Evolutionary conservation across 1,140 invertebrate genomes (phyloP).

Genomic region (Sarcophaga bullata): DNA sequence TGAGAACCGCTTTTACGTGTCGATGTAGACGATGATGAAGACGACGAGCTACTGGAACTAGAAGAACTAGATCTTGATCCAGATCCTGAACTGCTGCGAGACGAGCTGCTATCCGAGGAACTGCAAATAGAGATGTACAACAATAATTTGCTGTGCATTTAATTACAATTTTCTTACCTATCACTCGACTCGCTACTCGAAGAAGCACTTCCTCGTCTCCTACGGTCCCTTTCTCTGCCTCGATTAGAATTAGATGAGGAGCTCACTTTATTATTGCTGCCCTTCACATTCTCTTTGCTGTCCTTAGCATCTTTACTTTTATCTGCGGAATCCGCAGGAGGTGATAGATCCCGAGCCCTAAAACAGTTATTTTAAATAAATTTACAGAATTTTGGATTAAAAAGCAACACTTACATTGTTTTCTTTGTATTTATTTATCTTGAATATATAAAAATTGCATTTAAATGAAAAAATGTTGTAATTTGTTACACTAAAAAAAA

Average conservation of each 20-base stretch:
- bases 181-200: conserved; percentile 80
- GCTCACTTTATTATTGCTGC: conserved; percentile 50
- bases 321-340: conserved; percentile 20
- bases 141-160: conserved; percentile 31
- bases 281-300: conserved; percentile 26
- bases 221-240: conserved; percentile 60
- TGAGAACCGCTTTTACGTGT: conserved; percentile 64
- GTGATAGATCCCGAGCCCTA: conserved; percentile 44
- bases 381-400: neutral
- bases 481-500: neutral
- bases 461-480: neutral
- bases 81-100: conserved; percentile 80
- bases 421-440: neutral
- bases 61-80: conserved; percentile 81
- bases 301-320: conserved; percentile 42
- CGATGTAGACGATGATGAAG: conserved; percentile 70
- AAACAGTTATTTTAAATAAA: neutral
- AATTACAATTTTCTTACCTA: conserved; percentile 68
- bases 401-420: neutral
- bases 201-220: conserved; percentile 71
- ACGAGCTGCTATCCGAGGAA: conserved; percentile 72
- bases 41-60: conserved; percentile 74
- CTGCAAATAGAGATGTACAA: conserved; percentile 46
- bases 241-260: conserved; percentile 51
- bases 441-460: neutral